These are phyloP conservation scores for Oreocharis arfaki DNA, from an alignment of 2,113 vertebrate genomes.

Conservation along the genomic window DNA sequence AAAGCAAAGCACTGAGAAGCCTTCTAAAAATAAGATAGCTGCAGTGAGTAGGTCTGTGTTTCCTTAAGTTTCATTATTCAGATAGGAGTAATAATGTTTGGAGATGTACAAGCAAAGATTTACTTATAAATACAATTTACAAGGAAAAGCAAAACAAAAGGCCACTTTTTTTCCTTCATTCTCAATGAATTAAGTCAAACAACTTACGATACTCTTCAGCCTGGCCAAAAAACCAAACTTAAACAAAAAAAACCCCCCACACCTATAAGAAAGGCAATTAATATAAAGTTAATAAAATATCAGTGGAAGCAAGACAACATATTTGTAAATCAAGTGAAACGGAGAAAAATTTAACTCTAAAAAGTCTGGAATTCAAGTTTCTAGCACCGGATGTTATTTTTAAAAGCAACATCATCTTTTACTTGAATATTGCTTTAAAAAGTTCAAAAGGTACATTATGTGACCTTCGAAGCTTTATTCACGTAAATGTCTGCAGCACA, in stretches of 20 bases:
- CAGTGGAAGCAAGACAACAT: not conserved
- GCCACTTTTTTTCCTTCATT: not conserved
- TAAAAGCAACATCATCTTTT: not conserved
- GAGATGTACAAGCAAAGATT: not conserved
- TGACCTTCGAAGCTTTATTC: conserved; percentile 34
- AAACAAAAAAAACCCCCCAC: not conserved
- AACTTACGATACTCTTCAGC: not conserved
- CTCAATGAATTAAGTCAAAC: not conserved
- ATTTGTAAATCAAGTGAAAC: too few species aligned
- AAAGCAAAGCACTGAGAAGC: not conserved
- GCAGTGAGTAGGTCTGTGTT: not conserved
- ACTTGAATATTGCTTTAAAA: not conserved
- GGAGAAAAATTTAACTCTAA: not conserved
- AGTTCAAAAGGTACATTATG: not conserved
- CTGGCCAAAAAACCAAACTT: not conserved
- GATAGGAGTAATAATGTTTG: not conserved
- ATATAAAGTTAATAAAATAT: not conserved
- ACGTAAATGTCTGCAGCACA: not conserved
- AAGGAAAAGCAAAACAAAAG: not conserved
- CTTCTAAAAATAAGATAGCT: not conserved
- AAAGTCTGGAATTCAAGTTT: not conserved
- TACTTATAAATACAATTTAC: not conserved
- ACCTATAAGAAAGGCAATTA: not conserved
- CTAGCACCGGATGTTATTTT: not conserved
- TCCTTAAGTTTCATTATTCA: not conserved